These are phyloP conservation scores for Drosophila arawakana DNA, from an alignment of 1,140 invertebrate species.

Conservation along the genomic window DNA sequence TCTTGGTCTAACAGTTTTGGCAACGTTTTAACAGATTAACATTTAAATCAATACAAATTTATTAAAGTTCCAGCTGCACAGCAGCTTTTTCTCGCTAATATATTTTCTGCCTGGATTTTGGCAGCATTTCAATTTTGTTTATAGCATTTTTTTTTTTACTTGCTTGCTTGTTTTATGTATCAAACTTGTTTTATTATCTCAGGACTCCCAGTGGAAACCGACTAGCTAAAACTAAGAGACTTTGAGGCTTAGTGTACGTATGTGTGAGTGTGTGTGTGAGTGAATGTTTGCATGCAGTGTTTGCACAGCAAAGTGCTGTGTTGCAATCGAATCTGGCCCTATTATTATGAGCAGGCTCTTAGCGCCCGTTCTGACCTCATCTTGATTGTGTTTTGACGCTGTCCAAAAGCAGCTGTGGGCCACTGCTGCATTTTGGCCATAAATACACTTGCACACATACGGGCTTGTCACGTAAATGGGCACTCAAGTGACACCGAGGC, in stretches of 20 bases:
- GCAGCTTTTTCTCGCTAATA: no score
- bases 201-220: no score
- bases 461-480: slow-evolving; percentile 45
- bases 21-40: no score
- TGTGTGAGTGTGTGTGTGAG: slow-evolving; percentile 6
- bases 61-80: no score
- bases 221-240: no score
- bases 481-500: slow-evolving; percentile 38
- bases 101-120: no score
- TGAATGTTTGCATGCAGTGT: slow-evolving; percentile 47
- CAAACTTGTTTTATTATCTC: background rate
- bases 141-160: no score
- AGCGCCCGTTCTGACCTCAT: slow-evolving; percentile 68
- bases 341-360: slow-evolving; percentile 25
- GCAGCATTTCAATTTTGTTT: no score
- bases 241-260: background rate
- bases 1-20: no score
- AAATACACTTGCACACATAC: slow-evolving; percentile 9
- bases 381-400: slow-evolving; percentile 45
- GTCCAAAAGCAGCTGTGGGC: slow-evolving; percentile 9
- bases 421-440: slow-evolving; percentile 29
- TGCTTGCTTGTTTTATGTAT: no score
- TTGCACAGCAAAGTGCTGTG: slow-evolving; percentile 72
- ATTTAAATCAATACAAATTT: no score
- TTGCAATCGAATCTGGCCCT: slow-evolving; percentile 63